Evolutionary conservation across 1,140 invertebrate genomes (phyloP), one percentile per base, ranked within the genome.

Genomic region (Acyrthosiphon pisum): DNA sequence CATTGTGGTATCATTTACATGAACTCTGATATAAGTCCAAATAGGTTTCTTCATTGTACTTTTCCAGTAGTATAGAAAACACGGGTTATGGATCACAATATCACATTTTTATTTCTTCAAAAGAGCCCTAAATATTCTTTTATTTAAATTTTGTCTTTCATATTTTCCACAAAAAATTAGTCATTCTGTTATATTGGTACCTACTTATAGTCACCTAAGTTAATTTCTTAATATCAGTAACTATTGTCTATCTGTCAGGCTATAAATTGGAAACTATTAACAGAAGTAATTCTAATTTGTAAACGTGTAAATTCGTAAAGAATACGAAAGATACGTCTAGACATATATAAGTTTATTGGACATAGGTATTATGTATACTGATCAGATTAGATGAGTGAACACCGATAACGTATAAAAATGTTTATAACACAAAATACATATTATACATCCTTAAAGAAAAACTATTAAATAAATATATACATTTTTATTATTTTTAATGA

Each of bases 1-100:
- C 48, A 84, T 83, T 56, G 91, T 50, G 91, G 91, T 93, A 83
- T 93, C 81, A 50, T 93, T 93, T 93, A 93, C 91, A 92, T 53
- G 81, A 84, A 53, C 91, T 35, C 91, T 48, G 35, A 83, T 84
- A 92, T 84, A 37, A 81, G 76, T 50, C n/a, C 76, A 84, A 23
- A 92, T 84, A 84, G 91, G 68, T 92, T 83, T 92, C 91, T 84
- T 84, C 53, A 83, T 50, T 84, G 48, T 84, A 41, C 30, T 83
- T 83, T 50, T 81, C 83, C 60, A 76, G 60, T 76, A 76, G 60
- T 76, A 76, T 76, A 76, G 60, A 76, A 76, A 76, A n/a, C 60
- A 76, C 0, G 60, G 60, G 60, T 76, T 76, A 76, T 76, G n/a
- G 60, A 76, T 76, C 60, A 76, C 9, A 76, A 76, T n/a, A n/a